A percentile compares a stretch with the other conserved stretches of the same genome.
phyloP scores from a whole-genome alignment of 2,113 vertebrate species.

The Phyllostomus discolor region DNA sequence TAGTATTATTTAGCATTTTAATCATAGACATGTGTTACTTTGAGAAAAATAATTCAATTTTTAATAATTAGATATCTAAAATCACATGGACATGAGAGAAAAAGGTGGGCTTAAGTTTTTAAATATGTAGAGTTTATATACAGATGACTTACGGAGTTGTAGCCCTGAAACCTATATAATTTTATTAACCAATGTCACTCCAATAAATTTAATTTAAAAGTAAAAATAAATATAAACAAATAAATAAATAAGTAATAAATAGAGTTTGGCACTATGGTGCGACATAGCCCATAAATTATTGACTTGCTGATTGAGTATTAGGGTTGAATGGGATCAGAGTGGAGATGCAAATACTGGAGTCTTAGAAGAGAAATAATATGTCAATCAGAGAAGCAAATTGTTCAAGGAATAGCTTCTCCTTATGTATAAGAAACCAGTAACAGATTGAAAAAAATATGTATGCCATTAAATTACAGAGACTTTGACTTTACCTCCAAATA shows the following conservation, averaged over 20 bases:
- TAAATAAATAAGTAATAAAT: too few species aligned
- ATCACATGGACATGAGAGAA: not conserved
- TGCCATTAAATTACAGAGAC: not conserved
- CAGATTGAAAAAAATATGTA: not conserved
- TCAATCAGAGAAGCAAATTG: not conserved
- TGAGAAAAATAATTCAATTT: not conserved
- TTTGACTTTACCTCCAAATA: not conserved
- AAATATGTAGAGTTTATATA: not conserved
- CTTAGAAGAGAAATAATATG: not conserved
- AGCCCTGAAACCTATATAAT: too few species aligned
- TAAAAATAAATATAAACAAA: not conserved
- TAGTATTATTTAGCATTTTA: not conserved
- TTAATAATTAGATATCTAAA: slow-evolving; percentile 1
- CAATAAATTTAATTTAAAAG: not conserved
- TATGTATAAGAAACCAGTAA: not conserved
- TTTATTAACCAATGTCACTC: too few species aligned
- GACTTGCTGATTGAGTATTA: not conserved
- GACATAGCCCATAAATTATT: not conserved
- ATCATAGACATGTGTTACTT: not conserved
- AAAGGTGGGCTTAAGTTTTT: not conserved
- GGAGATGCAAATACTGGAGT: not conserved
- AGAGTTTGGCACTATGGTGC: not conserved
- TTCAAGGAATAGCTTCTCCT: not conserved
- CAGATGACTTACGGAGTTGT: too few species aligned
- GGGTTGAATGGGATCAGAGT: not conserved